Base-by-base conservation (phyloP, 2,888 invertebrate genomes). In the Morpho deidamia region DNA sequence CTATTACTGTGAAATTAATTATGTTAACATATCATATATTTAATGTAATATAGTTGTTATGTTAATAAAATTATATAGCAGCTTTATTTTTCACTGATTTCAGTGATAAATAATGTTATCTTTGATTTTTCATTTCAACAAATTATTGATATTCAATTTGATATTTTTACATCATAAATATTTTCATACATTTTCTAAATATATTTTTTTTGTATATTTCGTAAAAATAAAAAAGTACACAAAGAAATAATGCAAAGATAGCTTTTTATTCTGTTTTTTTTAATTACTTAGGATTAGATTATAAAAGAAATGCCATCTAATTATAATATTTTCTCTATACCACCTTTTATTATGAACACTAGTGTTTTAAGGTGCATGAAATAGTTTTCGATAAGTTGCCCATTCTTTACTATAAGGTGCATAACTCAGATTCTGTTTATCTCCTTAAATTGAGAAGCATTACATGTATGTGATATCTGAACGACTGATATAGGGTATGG, bases 401-500 rank as follows among this genome's bases (percentile, higher is more conserved):
- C 12, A 37, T 39, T 32, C 39, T n/a, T 47, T 37, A 32, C 23
- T 35, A 43, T 44, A 51, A 44, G 7, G 7, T 46, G 46, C 23
- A 34, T 9, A 42, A 12, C 38, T 38, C 38, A 53, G 44, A 44
- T 44, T 38, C 51, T 35, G 41, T 56, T 54, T 54, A 51, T 51
- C 56, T 53, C 53, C 48, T 44, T 56, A 23, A 51, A 43, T 54
- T 51, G 43, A 45, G 56, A 37, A 51, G 56, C 56, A 56, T 34
- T 46, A 41, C 32, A 45, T 51, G 48, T 54, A 45, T 42, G 51
- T 53, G 50, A 82, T 83, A 81, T 70, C 69, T 65, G 70, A 70
- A 71, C 64, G 84, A 86, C 84, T 84, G 85, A 85, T 79, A 67
- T 68, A 69, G 68, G 60, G 60, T 69, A 66, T 67, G 68, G 60